Conservation (phyloP, 92 coral and sea anemone species). For the Montipora capitata region DNA sequence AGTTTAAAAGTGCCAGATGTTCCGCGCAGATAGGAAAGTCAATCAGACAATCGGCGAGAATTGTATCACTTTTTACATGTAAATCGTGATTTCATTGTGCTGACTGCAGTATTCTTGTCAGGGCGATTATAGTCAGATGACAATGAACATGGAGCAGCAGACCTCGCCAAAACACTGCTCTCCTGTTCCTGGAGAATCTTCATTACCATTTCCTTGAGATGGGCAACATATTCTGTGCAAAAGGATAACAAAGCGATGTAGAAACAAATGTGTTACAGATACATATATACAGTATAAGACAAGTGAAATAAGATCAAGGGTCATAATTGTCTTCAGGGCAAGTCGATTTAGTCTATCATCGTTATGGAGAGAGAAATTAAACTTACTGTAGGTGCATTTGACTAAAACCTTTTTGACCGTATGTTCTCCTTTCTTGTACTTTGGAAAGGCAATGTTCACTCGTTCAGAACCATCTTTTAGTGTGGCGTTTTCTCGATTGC, state of each 20-base stretch:
- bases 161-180: too few species aligned
- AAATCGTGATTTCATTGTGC: conserved; percentile 5
- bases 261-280: too few species aligned
- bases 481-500: conserved; percentile 12
- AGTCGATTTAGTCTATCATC: background rate
- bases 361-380: background rate
- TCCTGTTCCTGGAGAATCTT: background rate
- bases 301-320: too few species aligned
- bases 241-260: too few species aligned
- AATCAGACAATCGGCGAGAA: background rate
- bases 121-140: conserved; percentile 8
- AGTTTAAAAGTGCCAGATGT: background rate
- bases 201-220: background rate
- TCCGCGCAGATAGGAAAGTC: background rate
- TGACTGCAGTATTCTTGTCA: conserved; percentile 7
- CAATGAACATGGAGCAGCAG: conserved; percentile 8
- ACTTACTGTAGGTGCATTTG: conserved; percentile 37
- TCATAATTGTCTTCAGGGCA: too few species aligned
- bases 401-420: conserved; percentile 29
- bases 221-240: conserved; percentile 13
- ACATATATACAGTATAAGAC: too few species aligned
- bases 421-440: conserved; percentile 54
- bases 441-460: conserved; percentile 37
- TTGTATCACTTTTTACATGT: conserved; percentile 1
- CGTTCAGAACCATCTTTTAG: conserved; percentile 30